These are phyloP conservation scores for Lordiphosa fenestrarum DNA, from an alignment of 2,888 invertebrate species.

Conservation along the genomic window DNA sequence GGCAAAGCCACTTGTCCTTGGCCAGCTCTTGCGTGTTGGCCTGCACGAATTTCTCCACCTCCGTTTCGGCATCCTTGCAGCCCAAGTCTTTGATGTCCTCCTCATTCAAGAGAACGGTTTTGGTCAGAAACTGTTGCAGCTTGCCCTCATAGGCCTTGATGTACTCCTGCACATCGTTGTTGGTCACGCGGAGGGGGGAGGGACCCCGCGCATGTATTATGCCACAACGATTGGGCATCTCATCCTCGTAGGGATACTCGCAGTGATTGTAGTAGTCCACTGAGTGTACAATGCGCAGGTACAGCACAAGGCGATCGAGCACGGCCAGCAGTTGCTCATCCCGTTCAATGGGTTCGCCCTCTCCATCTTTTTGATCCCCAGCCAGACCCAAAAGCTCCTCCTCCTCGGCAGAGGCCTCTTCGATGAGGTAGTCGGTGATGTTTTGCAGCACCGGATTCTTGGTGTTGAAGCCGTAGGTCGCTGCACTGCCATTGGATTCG, in stretches of 20 bases:
- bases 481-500: conserved; percentile 34
- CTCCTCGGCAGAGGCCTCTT: conserved; percentile 99
- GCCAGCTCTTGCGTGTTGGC: conserved; percentile 98
- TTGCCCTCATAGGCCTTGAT: conserved; percentile 92
- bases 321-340: conserved; percentile 88
- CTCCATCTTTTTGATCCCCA: conserved; percentile 81
- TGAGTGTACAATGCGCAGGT: conserved; percentile 97
- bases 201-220: conserved; percentile 98
- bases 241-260: conserved; percentile 99
- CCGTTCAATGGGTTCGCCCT: conserved; percentile 84
- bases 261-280: conserved; percentile 99
- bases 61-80: conserved; percentile 85
- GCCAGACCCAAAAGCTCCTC: conserved; percentile 90
- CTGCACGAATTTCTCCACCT: conserved; percentile 94
- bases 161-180: conserved; percentile 84
- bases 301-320: conserved; percentile 90
- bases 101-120: conserved; percentile 86
- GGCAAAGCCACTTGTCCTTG: conserved; percentile 99
- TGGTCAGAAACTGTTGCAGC: conserved; percentile 93
- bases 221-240: conserved; percentile 99
- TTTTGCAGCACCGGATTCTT: conserved; percentile 97
- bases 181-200: conserved; percentile 88
- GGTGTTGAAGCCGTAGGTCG: conserved; percentile 86
- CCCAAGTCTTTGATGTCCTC: conserved; percentile 93
- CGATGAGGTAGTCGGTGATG: conserved; percentile 98